Percentiles rank a stretch among this genome's conserved stretches.
Conservation (phyloP, 1,140 invertebrate genomes). For the Zaprionus tsacasi region DNA sequence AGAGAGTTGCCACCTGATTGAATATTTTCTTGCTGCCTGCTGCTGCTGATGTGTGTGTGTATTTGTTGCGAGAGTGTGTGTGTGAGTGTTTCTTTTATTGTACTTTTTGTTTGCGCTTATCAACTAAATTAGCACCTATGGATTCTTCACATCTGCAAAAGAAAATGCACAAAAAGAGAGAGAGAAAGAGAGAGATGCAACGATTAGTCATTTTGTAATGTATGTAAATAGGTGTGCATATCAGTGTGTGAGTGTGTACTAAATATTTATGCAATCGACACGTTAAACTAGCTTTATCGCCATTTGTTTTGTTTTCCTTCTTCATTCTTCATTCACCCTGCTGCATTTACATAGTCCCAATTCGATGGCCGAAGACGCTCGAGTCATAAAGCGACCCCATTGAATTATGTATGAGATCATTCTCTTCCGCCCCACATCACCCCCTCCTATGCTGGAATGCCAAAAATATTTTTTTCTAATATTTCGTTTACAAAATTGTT, state of each 20-base stretch:
- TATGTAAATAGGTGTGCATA: constrained; percentile 16
- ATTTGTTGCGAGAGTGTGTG: constrained; percentile 13
- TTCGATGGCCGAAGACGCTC: background rate
- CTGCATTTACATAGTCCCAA: constrained; percentile 29
- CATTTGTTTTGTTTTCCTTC: constrained; percentile 42
- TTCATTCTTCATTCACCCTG: constrained; percentile 37
- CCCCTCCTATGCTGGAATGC: background rate
- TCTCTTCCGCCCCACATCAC: background rate
- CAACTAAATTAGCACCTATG: constrained; percentile 84
- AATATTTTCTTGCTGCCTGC: constrained; percentile 31
- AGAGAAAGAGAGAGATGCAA: constrained; percentile 21
- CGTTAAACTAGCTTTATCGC: constrained; percentile 57
- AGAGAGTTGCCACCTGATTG: constrained; percentile 58
- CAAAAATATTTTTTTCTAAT: constrained; percentile 39
- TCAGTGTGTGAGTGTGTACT: constrained; percentile 17
- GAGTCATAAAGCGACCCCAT: background rate
- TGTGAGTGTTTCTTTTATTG: constrained; percentile 58
- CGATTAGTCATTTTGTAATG: constrained; percentile 33
- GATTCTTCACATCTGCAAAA: constrained; percentile 83
- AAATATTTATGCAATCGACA: constrained; percentile 73
- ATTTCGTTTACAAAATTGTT: constrained; percentile 9
- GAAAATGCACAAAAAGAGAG: constrained; percentile 23
- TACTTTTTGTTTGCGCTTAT: constrained; percentile 78
- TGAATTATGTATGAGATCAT: constrained; percentile 41
- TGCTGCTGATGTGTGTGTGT: background rate